Evolutionary conservation across 2,113 vertebrate species (phyloP).

Genomic region (Oophaga pumilio): DNA sequence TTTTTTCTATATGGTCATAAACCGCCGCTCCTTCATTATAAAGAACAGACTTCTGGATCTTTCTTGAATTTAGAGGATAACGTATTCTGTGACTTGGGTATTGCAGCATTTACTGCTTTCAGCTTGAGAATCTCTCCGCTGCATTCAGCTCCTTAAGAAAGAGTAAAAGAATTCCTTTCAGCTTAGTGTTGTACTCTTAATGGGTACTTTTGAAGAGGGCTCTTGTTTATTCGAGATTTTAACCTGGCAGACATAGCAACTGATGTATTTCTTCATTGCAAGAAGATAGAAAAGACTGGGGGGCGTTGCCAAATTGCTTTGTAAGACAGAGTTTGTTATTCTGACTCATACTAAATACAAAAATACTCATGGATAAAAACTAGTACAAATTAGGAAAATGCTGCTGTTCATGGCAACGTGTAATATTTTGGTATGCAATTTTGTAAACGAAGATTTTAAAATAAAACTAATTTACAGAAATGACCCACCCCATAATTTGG

Average conservation of each 20-base stretch:
- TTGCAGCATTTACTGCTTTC: background rate
- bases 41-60: background rate
- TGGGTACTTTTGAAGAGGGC: background rate
- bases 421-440: too few species aligned
- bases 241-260: slow-evolving; percentile 24
- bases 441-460: too few species aligned
- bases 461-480: too few species aligned
- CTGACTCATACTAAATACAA: background rate
- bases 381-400: background rate
- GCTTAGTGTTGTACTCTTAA: background rate
- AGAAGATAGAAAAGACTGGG: background rate
- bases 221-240: background rate
- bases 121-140: background rate
- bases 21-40: background rate
- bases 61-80: background rate
- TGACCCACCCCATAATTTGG: too few species aligned
- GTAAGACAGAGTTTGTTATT: background rate
- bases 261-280: background rate
- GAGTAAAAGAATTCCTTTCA: slow-evolving; percentile 15
- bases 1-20: background rate
- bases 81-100: background rate
- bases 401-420: too few species aligned
- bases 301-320: background rate
- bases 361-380: background rate
- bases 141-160: background rate